Conservation (phyloP, 2,888 invertebrate genomes). For the Dermolepida albohirtum region DNA sequence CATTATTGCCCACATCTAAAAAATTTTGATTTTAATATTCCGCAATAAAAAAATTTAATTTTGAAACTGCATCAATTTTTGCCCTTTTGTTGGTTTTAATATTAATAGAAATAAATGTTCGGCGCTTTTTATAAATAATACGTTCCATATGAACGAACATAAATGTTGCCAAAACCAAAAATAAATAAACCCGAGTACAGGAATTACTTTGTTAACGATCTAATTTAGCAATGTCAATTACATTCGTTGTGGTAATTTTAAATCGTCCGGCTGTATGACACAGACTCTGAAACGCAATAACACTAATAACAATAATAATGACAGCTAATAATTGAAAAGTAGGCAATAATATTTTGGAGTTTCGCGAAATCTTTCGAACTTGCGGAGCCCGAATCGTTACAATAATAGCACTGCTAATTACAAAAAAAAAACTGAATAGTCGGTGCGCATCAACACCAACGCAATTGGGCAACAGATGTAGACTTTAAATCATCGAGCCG, state of each 20-base stretch:
- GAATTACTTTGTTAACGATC: constrained; percentile 36
- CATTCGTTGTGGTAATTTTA: constrained; percentile 36
- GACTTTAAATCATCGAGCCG: constrained; percentile 17
- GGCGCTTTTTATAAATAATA: too few relatives aligned
- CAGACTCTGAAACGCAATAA: neutral
- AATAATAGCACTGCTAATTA: neutral
- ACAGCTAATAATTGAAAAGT: constrained; percentile 25
- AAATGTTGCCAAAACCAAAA: constrained; percentile 20
- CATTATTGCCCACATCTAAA: too few relatives aligned
- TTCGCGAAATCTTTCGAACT: constrained; percentile 2
- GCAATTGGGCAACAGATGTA: constrained; percentile 14
- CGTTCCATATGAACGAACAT: constrained; percentile 7
- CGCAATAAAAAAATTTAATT: too few relatives aligned
- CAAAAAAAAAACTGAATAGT: neutral
- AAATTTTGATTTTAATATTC: too few relatives aligned
- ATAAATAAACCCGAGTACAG: constrained; percentile 32
- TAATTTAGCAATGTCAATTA: constrained; percentile 40
- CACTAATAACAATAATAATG: constrained; percentile 14
- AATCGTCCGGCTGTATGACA: constrained; percentile 29
- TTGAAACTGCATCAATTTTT: neutral
- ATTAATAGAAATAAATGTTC: too few relatives aligned
- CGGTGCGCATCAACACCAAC: neutral
- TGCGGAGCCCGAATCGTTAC: constrained; percentile 2
- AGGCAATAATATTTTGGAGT: constrained; percentile 21
- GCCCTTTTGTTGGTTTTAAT: too few relatives aligned